These are phyloP conservation scores for Lacerta agilis DNA, from an alignment of 2,797 vertebrate species.

Conservation along the genomic window DNA sequence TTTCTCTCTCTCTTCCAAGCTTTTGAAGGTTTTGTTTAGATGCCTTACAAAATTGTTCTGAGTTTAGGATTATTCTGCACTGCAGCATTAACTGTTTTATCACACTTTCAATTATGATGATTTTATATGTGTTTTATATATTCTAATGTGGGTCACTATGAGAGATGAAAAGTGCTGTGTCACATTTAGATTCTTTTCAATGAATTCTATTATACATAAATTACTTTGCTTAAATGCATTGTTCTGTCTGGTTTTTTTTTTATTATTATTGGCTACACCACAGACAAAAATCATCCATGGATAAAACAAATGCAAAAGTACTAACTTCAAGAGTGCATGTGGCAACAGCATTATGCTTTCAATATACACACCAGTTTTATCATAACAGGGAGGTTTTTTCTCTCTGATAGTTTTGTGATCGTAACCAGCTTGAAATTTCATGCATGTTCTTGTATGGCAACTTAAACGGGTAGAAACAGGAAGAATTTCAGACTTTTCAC, in stretches of 20 bases:
- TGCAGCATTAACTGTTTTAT: too few species aligned
- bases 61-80: too few species aligned
- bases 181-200: too few species aligned
- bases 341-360: neutral
- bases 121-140: too few species aligned
- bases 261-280: neutral
- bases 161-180: too few species aligned
- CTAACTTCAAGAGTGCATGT: neutral
- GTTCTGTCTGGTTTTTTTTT: neutral
- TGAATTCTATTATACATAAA: too few species aligned
- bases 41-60: too few species aligned
- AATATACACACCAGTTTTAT: conserved; percentile 49
- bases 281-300: neutral
- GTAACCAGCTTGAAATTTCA: neutral
- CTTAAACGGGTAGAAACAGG: conserved; percentile 2
- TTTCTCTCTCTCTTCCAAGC: too few species aligned
- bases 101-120: too few species aligned
- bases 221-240: neutral
- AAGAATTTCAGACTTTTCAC: conserved; percentile 14
- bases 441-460: conserved; percentile 24
- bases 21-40: too few species aligned
- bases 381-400: conserved; percentile 22
- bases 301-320: neutral
- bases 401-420: neutral
- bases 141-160: too few species aligned